Percentiles rank a stretch among this genome's conserved stretches.
phyloP scores from a whole-genome alignment of 1,140 invertebrate genomes.

The Zaprionus ghesquierei region DNA sequence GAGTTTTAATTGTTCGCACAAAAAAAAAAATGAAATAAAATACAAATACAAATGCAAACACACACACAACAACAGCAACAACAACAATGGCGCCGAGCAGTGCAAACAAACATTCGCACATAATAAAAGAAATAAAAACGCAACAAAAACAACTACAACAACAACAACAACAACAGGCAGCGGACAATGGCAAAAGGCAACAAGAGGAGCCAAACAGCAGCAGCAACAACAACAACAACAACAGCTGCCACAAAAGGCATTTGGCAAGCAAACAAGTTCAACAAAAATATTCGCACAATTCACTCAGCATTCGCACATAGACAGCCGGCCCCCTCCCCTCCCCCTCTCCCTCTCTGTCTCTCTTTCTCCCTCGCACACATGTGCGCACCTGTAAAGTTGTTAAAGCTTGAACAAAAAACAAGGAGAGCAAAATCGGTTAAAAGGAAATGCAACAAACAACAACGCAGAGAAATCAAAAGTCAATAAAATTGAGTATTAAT shows the following conservation, averaged over 20 bases:
- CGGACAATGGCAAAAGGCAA: constrained; percentile 74
- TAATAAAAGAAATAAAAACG: constrained; percentile 80
- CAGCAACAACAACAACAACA: constrained; percentile 39
- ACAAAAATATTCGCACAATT: constrained; percentile 53
- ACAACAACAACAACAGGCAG: constrained; percentile 39
- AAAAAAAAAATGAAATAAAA: constrained; percentile 63
- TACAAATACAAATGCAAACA: constrained; percentile 41
- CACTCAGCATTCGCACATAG: constrained; percentile 23
- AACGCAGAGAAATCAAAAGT: no score
- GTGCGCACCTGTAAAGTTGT: constrained; percentile 29
- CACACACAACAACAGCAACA: constrained; percentile 44
- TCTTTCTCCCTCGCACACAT: constrained; percentile 15
- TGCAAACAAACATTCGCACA: constrained; percentile 75
- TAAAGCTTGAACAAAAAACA: background rate
- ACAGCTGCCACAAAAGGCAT: constrained; percentile 43
- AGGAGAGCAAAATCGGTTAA: no score
- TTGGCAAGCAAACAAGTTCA: constrained; percentile 69
- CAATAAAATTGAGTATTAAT: no score
- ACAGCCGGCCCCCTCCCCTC: constrained; percentile 6
- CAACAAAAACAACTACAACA: constrained; percentile 53
- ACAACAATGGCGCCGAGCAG: constrained; percentile 66
- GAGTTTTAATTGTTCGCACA: constrained; percentile 82
- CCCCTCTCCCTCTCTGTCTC: background rate
- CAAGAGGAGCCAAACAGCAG: constrained; percentile 56
- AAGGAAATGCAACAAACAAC: no score